These are phyloP conservation scores for Cepaea nemoralis DNA, from an alignment of 1,140 invertebrate species.

Conservation along the genomic window DNA sequence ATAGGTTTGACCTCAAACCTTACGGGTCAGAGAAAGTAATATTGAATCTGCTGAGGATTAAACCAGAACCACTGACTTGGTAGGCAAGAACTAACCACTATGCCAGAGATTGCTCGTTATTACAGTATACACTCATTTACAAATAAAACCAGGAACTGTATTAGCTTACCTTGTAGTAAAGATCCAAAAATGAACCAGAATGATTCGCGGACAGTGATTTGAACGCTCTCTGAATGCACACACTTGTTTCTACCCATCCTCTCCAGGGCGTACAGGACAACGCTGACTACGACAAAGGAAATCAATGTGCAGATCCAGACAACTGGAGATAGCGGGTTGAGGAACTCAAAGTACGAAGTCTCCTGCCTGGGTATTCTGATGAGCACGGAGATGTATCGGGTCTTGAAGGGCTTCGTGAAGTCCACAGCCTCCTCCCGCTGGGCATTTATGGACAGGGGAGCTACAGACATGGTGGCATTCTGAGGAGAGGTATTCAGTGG, in stretches of 20 bases:
- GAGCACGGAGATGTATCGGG: constrained; percentile 67
- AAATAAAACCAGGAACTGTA: no score
- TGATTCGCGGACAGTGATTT: constrained; percentile 67
- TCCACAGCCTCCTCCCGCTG: constrained; percentile 68
- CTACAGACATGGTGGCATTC: constrained; percentile 70
- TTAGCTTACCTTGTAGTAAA: constrained; percentile 57
- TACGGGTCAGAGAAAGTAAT: no score
- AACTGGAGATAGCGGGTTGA: constrained; percentile 92
- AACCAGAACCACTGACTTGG: no score
- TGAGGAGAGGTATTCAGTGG: no score
- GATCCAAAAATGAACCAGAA: constrained; percentile 71
- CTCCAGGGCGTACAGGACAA: constrained; percentile 87
- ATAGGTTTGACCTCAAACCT: no score
- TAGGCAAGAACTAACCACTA: no score
- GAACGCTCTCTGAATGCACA: constrained; percentile 48
- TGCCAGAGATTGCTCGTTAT: no score
- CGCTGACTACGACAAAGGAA: constrained; percentile 83
- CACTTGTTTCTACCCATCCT: constrained; percentile 81
- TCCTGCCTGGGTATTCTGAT: constrained; percentile 62
- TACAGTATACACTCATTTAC: no score
- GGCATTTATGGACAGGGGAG: constrained; percentile 68
- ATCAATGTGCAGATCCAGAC: constrained; percentile 70
- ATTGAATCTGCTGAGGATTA: no score
- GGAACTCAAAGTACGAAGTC: constrained; percentile 89
- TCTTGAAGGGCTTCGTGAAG: constrained; percentile 71